Conservation (phyloP, 2,888 invertebrate species). For the Drosophila affinis region DNA sequence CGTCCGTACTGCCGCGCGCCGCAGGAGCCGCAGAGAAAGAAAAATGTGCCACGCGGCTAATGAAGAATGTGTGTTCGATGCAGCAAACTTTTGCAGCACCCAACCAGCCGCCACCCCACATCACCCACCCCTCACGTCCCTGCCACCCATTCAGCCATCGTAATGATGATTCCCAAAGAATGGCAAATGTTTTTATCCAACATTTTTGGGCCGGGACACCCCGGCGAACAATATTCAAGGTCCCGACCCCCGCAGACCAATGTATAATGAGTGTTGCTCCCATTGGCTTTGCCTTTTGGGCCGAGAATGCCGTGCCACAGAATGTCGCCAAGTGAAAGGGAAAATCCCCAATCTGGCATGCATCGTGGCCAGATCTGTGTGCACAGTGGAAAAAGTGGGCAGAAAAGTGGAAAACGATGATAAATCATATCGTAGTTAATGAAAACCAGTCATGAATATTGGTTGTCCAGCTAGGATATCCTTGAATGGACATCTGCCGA, state of each 20-base stretch:
- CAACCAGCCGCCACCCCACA: constrained; percentile 8
- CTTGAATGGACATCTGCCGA: background rate
- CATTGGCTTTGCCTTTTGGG: too few relatives aligned
- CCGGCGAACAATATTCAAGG: constrained; percentile 31
- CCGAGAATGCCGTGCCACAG: too few relatives aligned
- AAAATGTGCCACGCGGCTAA: constrained; percentile 51
- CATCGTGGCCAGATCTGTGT: background rate
- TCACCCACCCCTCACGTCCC: background rate
- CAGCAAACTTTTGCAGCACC: constrained; percentile 32
- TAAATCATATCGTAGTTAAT: too few relatives aligned
- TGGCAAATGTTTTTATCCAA: constrained; percentile 55
- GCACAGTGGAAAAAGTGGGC: constrained; percentile 35
- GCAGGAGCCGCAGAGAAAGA: constrained; percentile 34
- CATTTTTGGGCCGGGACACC: constrained; percentile 25
- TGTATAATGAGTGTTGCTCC: constrained; percentile 24
- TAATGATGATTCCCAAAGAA: constrained; percentile 59
- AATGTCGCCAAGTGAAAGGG: constrained; percentile 14
- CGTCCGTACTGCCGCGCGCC: background rate
- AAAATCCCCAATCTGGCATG: constrained; percentile 31
- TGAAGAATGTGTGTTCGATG: constrained; percentile 54
- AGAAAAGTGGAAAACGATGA: constrained; percentile 19
- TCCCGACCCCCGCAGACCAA: background rate
- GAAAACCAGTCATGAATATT: too few relatives aligned
- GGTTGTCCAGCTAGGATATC: too few relatives aligned
- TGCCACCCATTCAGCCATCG: constrained; percentile 2